These are phyloP conservation scores for Myzus persicae DNA, from an alignment of 1,140 invertebrate species.

Conservation along the genomic window DNA sequence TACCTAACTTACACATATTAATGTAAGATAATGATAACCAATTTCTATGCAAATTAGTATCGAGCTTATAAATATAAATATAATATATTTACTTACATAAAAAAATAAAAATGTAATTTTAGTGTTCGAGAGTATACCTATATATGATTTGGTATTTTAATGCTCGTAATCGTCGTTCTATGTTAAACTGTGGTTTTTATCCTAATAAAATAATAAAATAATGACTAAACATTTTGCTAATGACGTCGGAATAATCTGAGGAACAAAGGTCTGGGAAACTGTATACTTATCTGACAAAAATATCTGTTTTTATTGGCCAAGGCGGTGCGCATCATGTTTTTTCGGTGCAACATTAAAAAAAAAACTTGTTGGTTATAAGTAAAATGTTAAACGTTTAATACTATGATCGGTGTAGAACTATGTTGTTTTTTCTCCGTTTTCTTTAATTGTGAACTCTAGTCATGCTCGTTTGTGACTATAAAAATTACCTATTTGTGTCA, in stretches of 20 bases:
- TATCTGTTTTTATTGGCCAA: conserved; percentile 52
- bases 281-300: conserved; percentile 41
- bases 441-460: conserved; percentile 52
- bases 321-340: conserved; percentile 44
- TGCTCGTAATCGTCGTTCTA: conserved; percentile 20
- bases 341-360: conserved; percentile 48
- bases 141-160: conserved; percentile 24
- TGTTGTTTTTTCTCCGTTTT: conserved; percentile 37
- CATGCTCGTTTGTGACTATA: conserved; percentile 56
- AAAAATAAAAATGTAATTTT: conserved; percentile 30
- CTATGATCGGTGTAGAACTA: conserved; percentile 28
- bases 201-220: conserved; percentile 56
- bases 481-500: conserved; percentile 55
- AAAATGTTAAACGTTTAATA: conserved; percentile 54
- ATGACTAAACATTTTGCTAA: conserved; percentile 52
- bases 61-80: background rate
- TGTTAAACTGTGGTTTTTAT: conserved; percentile 35
- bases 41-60: conserved; percentile 47
- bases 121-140: background rate
- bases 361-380: conserved; percentile 36
- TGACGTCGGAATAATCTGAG: conserved; percentile 39
- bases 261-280: conserved; percentile 53
- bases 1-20: background rate
- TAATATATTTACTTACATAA: background rate
- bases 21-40: background rate